Evolutionary conservation across 2,888 invertebrate species (phyloP).

Genomic region (Sipunculus nudus): DNA sequence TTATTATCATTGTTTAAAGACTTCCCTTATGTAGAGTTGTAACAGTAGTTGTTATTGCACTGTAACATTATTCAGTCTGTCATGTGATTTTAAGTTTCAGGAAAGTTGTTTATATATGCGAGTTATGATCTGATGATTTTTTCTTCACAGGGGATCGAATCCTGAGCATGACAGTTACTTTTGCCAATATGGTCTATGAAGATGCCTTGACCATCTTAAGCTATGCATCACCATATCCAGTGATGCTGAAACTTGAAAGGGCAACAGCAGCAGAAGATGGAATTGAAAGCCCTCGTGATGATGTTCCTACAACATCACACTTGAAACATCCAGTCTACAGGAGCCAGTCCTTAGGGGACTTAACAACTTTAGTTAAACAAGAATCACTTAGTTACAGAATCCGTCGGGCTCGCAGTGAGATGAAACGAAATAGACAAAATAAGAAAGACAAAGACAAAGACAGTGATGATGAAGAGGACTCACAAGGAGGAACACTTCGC

Average conservation of each 20-base stretch:
- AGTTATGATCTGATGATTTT: conserved; percentile 8
- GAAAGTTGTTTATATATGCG: not conserved
- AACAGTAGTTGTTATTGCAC: not conserved
- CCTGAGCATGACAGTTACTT: conserved; percentile 84
- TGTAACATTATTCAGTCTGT: too few species aligned
- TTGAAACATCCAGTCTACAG: conserved; percentile 75
- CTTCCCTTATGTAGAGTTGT: too few species aligned
- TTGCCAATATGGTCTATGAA: conserved; percentile 87
- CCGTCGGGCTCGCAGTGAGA: conserved; percentile 15
- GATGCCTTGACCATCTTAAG: conserved; percentile 89
- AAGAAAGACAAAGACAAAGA: not conserved
- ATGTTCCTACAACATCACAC: conserved; percentile 27
- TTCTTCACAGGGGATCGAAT: conserved; percentile 82
- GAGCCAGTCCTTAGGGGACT: conserved; percentile 82
- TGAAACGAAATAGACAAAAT: conserved; percentile 6
- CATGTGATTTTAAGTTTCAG: not conserved
- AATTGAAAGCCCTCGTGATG: conserved; percentile 1
- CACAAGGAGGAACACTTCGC: conserved; percentile 1
- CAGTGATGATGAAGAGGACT: too few species aligned
- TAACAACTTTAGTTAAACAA: too few species aligned
- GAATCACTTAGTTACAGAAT: too few species aligned
- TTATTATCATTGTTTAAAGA: too few species aligned
- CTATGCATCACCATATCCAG: conserved; percentile 85
- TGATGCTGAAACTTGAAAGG: conserved; percentile 77
- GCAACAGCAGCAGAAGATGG: conserved; percentile 8